Evolutionary conservation across 2,888 invertebrate species (phyloP).

Genomic region (Drepana falcataria): DNA sequence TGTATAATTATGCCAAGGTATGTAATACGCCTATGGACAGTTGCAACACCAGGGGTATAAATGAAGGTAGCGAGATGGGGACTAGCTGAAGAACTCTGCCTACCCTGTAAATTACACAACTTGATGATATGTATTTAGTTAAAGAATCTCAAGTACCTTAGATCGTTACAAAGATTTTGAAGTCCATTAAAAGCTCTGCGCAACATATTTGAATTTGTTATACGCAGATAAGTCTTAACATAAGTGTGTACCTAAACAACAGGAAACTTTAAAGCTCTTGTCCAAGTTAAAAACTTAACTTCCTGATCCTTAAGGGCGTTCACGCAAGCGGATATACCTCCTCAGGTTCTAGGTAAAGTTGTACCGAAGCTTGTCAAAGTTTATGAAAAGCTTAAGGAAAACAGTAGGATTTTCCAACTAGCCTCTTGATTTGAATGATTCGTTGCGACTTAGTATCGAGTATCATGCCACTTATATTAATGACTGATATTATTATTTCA

Average conservation of each 20-base stretch:
- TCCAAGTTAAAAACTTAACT: background rate
- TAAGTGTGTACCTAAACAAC: background rate
- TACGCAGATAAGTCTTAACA: background rate
- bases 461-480: no score
- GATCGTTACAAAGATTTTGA: background rate
- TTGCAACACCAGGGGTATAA: no score
- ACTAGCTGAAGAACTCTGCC: no score
- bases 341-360: background rate
- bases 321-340: background rate
- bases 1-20: no score
- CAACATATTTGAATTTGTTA: no score
- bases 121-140: no score
- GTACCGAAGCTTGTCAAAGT: background rate
- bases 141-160: no score
- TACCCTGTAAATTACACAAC: no score
- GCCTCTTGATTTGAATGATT: background rate
- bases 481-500: no score
- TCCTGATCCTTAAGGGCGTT: background rate
- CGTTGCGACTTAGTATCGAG: no score
- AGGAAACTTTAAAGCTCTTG: background rate
- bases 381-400: background rate
- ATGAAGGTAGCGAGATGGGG: no score
- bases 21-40: no score
- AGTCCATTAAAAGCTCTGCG: background rate
- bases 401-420: background rate